Evolutionary conservation across 2,888 invertebrate species (phyloP).

Genomic region (Eilema sororculum): DNA sequence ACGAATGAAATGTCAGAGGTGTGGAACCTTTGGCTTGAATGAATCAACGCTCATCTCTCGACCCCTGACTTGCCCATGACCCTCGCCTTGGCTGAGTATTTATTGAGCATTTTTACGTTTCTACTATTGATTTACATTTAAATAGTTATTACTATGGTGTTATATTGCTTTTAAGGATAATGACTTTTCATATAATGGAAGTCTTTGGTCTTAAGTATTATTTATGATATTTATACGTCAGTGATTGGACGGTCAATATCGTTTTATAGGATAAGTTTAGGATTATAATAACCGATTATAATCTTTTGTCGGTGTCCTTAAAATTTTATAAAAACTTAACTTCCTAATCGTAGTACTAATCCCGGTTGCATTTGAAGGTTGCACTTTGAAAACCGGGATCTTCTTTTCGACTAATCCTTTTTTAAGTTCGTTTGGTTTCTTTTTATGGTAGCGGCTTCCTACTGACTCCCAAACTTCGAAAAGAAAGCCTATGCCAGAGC

Average conservation of each 20-base stretch:
- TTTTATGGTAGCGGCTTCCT: too few relatives aligned
- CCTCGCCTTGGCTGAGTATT: slow-evolving; percentile 53
- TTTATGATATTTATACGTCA: neutral
- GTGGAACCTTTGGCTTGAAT: slow-evolving; percentile 61
- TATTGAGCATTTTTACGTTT: slow-evolving; percentile 56
- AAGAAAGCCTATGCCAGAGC: neutral
- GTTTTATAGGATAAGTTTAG: neutral
- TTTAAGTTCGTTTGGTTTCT: neutral
- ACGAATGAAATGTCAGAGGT: slow-evolving; percentile 57
- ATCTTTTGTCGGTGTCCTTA: neutral
- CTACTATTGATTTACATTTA: slow-evolving; percentile 19
- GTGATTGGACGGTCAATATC: neutral
- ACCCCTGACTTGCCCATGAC: slow-evolving; percentile 61
- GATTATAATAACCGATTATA: neutral
- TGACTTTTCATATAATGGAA: slow-evolving; percentile 8
- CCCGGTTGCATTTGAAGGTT: too few relatives aligned
- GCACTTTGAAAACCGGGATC: too few relatives aligned
- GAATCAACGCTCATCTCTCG: slow-evolving; percentile 65
- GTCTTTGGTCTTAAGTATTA: neutral
- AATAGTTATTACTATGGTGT: slow-evolving; percentile 13
- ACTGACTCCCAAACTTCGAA: neutral
- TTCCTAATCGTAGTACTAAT: neutral
- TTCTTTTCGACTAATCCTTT: neutral
- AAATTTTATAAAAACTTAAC: neutral
- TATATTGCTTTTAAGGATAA: slow-evolving; percentile 9